A percentile compares a stretch with the other conserved stretches of the same genome.
Evolutionary conservation across 1,140 invertebrate species (phyloP).

Genomic region (Proales similis): DNA sequence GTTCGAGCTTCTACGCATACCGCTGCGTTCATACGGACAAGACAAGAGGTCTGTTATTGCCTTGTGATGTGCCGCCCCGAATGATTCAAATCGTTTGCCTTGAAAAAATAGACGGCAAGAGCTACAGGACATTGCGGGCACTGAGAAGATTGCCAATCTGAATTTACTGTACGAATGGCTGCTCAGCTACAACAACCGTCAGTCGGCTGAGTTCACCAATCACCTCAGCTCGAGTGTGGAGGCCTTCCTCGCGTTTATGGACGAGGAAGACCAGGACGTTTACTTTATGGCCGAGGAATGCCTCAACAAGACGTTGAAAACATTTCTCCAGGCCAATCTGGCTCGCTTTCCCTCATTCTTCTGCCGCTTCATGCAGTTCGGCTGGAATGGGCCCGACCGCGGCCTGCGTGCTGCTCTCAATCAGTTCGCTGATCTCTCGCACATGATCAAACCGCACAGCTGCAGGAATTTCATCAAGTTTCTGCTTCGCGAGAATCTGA

Average conservation of each 20-base stretch:
- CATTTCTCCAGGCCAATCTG: slow-evolving; percentile 61
- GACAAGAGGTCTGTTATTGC: no score
- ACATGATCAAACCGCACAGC: slow-evolving; percentile 62
- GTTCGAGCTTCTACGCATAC: no score
- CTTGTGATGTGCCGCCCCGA: no score
- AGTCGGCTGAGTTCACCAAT: slow-evolving; percentile 59
- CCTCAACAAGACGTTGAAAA: slow-evolving; percentile 68
- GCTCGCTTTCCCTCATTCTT: slow-evolving; percentile 67
- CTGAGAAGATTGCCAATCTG: slow-evolving; percentile 66
- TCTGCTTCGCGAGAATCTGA: slow-evolving; percentile 59
- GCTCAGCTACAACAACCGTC: slow-evolving; percentile 40
- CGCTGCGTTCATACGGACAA: no score
- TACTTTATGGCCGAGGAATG: slow-evolving; percentile 71
- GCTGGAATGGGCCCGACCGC: slow-evolving; percentile 64
- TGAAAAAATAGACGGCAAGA: slow-evolving; percentile 54
- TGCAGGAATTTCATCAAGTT: slow-evolving; percentile 66
- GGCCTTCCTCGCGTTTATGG: slow-evolving; percentile 63
- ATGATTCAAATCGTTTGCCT: no score
- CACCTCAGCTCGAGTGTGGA: slow-evolving; percentile 65
- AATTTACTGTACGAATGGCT: slow-evolving; percentile 59
- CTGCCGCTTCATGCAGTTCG: slow-evolving; percentile 72
- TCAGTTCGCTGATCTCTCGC: slow-evolving; percentile 65
- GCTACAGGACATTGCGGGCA: slow-evolving; percentile 56
- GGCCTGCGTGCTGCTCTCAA: slow-evolving; percentile 65
- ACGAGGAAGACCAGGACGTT: slow-evolving; percentile 69